Percentiles rank a stretch among this genome's conserved stretches.
Evolutionary conservation across 2,888 invertebrate species (phyloP).

Genomic region (Theodoxus fluviatilis): DNA sequence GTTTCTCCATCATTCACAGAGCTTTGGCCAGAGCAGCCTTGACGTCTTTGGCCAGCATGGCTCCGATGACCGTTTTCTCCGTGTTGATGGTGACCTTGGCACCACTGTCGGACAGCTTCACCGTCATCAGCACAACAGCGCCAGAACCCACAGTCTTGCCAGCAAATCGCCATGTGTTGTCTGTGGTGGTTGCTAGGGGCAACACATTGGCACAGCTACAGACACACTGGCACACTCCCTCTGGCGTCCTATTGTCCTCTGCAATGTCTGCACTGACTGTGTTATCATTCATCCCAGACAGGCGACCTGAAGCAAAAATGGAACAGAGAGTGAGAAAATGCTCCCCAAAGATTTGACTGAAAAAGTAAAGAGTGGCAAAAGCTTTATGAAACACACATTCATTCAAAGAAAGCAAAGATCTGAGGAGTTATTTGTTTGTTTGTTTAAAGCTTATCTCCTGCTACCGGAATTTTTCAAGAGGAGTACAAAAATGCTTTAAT

Average conservation of each 20-base stretch:
- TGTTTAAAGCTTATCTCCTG: too few relatives aligned
- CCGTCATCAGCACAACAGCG: conserved; percentile 76
- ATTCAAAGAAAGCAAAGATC: too few relatives aligned
- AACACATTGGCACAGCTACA: conserved; percentile 82
- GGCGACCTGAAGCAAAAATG: conserved; percentile 67
- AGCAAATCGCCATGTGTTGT: conserved; percentile 74
- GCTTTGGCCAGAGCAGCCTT: conserved; percentile 55
- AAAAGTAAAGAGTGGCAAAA: too few relatives aligned
- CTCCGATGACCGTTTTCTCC: conserved; percentile 91
- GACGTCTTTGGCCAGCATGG: conserved; percentile 85
- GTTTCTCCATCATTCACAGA: not conserved
- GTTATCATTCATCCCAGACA: conserved; percentile 90
- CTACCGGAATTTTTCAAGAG: too few relatives aligned
- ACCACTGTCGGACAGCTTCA: conserved; percentile 42
- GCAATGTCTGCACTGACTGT: conserved; percentile 63
- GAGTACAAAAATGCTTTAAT: too few relatives aligned
- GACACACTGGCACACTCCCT: conserved; percentile 72
- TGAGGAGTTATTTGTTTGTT: too few relatives aligned
- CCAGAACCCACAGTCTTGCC: conserved; percentile 83
- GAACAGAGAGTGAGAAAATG: not conserved
- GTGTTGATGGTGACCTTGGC: conserved; percentile 78
- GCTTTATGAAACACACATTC: too few relatives aligned
- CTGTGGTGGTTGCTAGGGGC: conserved; percentile 67
- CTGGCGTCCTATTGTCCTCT: conserved; percentile 57
- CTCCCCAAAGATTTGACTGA: not conserved